phyloP scores from a whole-genome alignment of 2,888 invertebrate species.

The Macrosiphum euphorbiae region DNA sequence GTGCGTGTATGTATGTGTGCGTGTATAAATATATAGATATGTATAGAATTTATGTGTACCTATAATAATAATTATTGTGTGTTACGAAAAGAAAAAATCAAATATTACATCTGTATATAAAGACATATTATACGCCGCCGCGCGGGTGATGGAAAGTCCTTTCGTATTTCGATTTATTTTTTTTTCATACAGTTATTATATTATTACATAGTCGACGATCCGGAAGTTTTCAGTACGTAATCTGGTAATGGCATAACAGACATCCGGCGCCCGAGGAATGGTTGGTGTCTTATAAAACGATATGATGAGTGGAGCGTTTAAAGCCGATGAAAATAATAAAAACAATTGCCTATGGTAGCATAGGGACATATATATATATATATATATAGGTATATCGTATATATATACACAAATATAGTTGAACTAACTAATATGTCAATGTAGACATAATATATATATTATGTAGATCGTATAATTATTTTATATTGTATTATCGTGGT shows the following conservation, averaged over 20 bases:
- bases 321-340: not conserved
- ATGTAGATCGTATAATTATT: not conserved
- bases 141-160: not conserved
- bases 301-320: not conserved
- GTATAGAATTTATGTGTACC: not conserved
- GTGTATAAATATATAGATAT: not conserved
- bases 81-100: not conserved
- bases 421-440: not conserved
- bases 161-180: constrained; percentile 36
- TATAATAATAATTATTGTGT: not conserved
- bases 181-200: not conserved
- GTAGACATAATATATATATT: not conserved
- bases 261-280: constrained; percentile 57
- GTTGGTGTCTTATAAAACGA: constrained; percentile 29
- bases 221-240: constrained; percentile 48
- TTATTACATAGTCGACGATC: constrained; percentile 14
- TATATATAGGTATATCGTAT: not conserved
- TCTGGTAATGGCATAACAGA: constrained; percentile 39
- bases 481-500: not conserved
- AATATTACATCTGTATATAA: not conserved
- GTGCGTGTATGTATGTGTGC: not conserved
- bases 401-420: not conserved
- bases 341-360: not conserved
- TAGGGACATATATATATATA: not conserved
- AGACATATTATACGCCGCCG: not conserved